Conservation (phyloP, 2,797 vertebrate genomes). For the Pagetopsis macropterus region DNA sequence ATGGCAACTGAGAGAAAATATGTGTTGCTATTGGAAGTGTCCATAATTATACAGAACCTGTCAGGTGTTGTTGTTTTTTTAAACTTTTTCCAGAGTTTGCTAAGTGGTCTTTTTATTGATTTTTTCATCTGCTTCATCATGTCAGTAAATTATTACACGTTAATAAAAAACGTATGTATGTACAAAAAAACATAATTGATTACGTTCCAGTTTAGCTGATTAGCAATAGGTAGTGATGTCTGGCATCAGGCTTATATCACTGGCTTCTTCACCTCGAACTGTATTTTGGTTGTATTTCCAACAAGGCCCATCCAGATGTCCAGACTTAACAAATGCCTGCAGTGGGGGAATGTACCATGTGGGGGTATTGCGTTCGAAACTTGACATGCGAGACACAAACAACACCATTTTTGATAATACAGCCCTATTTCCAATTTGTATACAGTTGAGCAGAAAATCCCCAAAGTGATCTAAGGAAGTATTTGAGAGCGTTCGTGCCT, state of each 20-base stretch:
- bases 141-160: background rate
- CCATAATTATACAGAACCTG: background rate
- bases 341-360: background rate
- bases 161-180: background rate
- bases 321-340: background rate
- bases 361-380: background rate
- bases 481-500: background rate
- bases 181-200: background rate
- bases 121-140: background rate
- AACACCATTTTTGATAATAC: background rate
- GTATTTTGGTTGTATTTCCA: background rate
- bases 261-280: background rate
- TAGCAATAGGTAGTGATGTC: background rate
- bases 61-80: background rate
- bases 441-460: background rate
- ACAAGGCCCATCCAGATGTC: background rate
- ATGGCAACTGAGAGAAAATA: background rate
- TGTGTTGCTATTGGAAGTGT: background rate
- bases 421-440: constrained; percentile 5
- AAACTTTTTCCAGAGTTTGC: background rate
- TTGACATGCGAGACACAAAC: background rate
- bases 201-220: background rate
- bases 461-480: background rate
- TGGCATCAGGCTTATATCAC: background rate
- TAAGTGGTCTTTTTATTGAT: background rate